Conservation (phyloP, 2,888 invertebrate genomes). For the Leucoma salicis region DNA sequence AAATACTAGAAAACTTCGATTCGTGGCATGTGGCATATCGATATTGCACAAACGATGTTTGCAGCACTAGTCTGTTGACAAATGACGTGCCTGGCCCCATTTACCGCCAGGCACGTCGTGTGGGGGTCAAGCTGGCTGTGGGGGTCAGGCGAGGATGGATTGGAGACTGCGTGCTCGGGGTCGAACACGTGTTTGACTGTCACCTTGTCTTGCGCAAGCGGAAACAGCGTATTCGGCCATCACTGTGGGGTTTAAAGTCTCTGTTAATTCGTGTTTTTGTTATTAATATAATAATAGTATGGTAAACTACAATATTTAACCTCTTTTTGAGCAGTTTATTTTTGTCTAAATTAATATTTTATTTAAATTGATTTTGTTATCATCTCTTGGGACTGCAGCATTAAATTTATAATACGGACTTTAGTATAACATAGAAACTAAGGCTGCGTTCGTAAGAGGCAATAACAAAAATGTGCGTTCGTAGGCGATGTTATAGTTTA, state of each 20-base stretch:
- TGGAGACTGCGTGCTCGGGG: slow-evolving; percentile 20
- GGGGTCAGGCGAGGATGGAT: not conserved
- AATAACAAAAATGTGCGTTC: too few relatives aligned
- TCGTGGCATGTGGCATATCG: too few relatives aligned
- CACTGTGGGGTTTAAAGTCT: slow-evolving; percentile 38
- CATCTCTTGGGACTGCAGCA: too few relatives aligned
- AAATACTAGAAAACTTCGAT: not conserved
- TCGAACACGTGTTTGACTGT: slow-evolving; percentile 41
- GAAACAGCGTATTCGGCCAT: slow-evolving; percentile 68
- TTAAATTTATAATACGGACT: too few relatives aligned
- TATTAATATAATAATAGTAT: too few relatives aligned
- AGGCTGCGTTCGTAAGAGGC: too few relatives aligned
- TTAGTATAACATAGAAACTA: too few relatives aligned
- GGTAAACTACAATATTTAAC: too few relatives aligned
- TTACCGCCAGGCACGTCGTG: slow-evolving; percentile 31
- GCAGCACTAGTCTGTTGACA: not conserved
- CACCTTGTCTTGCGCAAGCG: slow-evolving; percentile 58
- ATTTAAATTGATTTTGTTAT: too few relatives aligned
- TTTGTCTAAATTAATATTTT: too few relatives aligned
- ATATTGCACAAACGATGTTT: not conserved
- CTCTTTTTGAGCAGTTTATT: too few relatives aligned
- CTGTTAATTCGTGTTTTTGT: not conserved
- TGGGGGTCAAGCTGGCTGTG: slow-evolving; percentile 15
- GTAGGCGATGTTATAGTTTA: too few relatives aligned
- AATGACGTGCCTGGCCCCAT: not conserved